phyloP scores from a whole-genome alignment of 1,140 invertebrate genomes.

The Drosophila asahinai region DNA sequence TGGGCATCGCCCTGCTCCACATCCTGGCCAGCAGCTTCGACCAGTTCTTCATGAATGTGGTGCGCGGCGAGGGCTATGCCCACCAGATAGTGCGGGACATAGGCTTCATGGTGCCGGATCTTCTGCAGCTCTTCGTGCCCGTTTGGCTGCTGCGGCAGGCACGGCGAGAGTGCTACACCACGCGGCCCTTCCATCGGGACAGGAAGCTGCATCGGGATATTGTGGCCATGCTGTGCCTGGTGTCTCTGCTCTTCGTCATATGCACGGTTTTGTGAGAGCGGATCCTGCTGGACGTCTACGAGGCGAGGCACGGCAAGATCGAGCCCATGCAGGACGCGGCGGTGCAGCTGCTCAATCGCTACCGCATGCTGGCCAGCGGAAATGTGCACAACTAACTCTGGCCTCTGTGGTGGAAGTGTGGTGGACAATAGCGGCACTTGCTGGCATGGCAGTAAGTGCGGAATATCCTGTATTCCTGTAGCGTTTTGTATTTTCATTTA shows the following conservation, averaged over 20 bases:
- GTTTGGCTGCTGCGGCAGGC: constrained; percentile 85
- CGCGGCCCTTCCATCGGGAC: constrained; percentile 78
- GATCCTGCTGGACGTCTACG: constrained; percentile 72
- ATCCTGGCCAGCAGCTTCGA: constrained; percentile 90
- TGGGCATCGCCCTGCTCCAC: constrained; percentile 90
- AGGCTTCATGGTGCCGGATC: constrained; percentile 91
- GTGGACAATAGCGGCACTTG: constrained; percentile 69
- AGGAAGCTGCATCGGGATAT: constrained; percentile 80
- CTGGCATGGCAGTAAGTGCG: constrained; percentile 58
- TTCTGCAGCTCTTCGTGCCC: constrained; percentile 89
- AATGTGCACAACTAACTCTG: constrained; percentile 66
- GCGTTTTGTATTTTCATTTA: constrained; percentile 57
- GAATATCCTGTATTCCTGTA: constrained; percentile 61
- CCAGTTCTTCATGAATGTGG: constrained; percentile 91
- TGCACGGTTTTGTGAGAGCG: constrained; percentile 84
- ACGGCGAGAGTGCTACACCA: constrained; percentile 72
- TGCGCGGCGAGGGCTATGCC: constrained; percentile 89
- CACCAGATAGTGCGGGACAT: constrained; percentile 91
- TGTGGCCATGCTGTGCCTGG: constrained; percentile 81
- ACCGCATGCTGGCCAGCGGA: constrained; percentile 69
- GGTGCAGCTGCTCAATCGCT: constrained; percentile 68
- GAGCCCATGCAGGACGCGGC: constrained; percentile 67
- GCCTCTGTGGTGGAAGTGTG: constrained; percentile 2
- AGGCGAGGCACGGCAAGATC: constrained; percentile 67
- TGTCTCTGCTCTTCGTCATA: constrained; percentile 77